Conservation (phyloP, 2,888 invertebrate genomes). For the Lissocephala sabroskyi region DNA sequence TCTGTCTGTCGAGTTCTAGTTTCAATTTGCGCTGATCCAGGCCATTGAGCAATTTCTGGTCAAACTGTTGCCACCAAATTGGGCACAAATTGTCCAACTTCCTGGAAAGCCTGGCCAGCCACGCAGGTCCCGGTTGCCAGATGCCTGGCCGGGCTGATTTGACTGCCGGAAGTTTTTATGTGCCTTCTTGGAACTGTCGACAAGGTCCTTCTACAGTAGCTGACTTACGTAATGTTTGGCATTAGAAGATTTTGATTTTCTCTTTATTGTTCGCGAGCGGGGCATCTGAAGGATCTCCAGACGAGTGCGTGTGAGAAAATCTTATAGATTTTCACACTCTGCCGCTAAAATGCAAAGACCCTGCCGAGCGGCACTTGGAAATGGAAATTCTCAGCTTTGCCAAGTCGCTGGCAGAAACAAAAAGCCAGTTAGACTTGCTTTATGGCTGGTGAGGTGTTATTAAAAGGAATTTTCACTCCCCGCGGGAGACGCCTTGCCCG, state of each 20-base stretch:
- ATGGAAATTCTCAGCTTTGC: too few relatives aligned
- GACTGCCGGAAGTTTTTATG: constrained; percentile 46
- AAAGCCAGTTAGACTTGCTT: neutral
- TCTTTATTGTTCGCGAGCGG: constrained; percentile 27
- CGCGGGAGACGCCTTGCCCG: too few relatives aligned
- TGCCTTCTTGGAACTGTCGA: constrained; percentile 34
- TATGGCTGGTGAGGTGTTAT: constrained; percentile 30
- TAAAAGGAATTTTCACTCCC: constrained; percentile 23
- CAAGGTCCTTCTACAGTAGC: too few relatives aligned
- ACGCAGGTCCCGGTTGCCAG: too few relatives aligned
- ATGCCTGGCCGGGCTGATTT: neutral
- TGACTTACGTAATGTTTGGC: constrained; percentile 52
- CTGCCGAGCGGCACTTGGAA: too few relatives aligned
- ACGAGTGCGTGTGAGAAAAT: constrained; percentile 15
- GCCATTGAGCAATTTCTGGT: constrained; percentile 60
- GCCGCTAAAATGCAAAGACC: constrained; percentile 49
- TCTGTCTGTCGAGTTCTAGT: constrained; percentile 22
- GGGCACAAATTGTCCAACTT: constrained; percentile 55
- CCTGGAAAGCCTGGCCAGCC: constrained; percentile 42
- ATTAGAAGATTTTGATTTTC: constrained; percentile 48
- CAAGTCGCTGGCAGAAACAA: too few relatives aligned
- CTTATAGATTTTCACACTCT: constrained; percentile 55
- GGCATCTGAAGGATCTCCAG: constrained; percentile 11
- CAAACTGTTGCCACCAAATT: constrained; percentile 63
- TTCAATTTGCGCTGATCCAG: constrained; percentile 39